phyloP scores from a whole-genome alignment of 2,888 invertebrate genomes.

The Clunio marinus region DNA sequence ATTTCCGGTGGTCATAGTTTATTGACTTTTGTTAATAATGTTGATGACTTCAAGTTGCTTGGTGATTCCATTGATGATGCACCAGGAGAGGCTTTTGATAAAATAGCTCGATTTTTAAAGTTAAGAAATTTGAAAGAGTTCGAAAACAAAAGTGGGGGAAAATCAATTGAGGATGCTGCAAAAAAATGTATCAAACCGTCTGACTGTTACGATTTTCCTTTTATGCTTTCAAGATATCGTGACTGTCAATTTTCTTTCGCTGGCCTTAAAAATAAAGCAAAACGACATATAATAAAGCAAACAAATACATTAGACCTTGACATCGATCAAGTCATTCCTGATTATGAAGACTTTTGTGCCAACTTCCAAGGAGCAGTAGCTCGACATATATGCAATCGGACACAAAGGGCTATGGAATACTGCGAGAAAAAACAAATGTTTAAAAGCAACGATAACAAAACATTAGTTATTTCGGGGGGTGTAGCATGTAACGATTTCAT shows the following conservation, averaged over 20 bases:
- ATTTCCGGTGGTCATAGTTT: slow-evolving; percentile 94
- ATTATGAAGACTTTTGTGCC: slow-evolving; percentile 78
- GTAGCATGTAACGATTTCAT: slow-evolving; percentile 91
- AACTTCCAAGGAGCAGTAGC: slow-evolving; percentile 70
- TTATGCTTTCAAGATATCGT: slow-evolving; percentile 59
- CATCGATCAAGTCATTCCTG: slow-evolving; percentile 69
- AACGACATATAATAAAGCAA: slow-evolving; percentile 55
- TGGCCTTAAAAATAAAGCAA: slow-evolving; percentile 67
- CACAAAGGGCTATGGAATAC: slow-evolving; percentile 79
- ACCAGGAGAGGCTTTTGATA: slow-evolving; percentile 92
- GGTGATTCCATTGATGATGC: slow-evolving; percentile 79
- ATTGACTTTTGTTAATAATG: slow-evolving; percentile 66
- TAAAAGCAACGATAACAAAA: slow-evolving; percentile 54
- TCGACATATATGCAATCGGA: slow-evolving; percentile 74
- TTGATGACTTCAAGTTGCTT: slow-evolving; percentile 72
- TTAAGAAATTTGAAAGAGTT: slow-evolving; percentile 72
- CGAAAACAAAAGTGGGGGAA: slow-evolving; percentile 72
- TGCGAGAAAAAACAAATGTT: slow-evolving; percentile 60
- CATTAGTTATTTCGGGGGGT: slow-evolving; percentile 83
- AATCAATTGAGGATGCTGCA: slow-evolving; percentile 80
- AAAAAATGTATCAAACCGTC: slow-evolving; percentile 52
- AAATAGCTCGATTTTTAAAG: slow-evolving; percentile 83
- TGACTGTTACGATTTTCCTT: slow-evolving; percentile 61
- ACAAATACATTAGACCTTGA: slow-evolving; percentile 57
- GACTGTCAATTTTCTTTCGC: slow-evolving; percentile 92